Percentiles rank a stretch among this genome's conserved stretches.
Evolutionary conservation across 2,888 invertebrate species (phyloP).

Genomic region (Scelioninae gen. 2): DNA sequence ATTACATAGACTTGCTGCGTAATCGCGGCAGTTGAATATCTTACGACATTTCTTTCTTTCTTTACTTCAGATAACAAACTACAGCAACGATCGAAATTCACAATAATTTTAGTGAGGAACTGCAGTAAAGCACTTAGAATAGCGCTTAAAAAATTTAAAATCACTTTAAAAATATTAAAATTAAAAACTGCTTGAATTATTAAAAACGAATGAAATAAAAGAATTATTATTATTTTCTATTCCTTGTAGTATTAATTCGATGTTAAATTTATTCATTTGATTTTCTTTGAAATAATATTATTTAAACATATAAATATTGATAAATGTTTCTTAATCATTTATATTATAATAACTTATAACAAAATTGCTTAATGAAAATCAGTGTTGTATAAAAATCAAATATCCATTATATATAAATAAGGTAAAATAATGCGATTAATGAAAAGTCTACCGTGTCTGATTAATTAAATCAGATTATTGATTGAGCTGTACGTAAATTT

Average conservation of each 20-base stretch:
- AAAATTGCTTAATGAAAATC: neutral
- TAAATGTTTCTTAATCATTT: no score
- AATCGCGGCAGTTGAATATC: conserved; percentile 43
- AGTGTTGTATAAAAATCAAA: neutral
- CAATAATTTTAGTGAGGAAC: conserved; percentile 38
- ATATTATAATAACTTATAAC: no score
- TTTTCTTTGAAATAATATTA: neutral
- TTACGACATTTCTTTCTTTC: conserved; percentile 35
- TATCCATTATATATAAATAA: neutral
- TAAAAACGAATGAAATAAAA: neutral
- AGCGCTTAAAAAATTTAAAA: conserved; percentile 33
- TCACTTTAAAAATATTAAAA: conserved; percentile 13
- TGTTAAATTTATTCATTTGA: no score
- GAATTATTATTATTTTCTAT: no score
- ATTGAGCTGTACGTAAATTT: conserved; percentile 37
- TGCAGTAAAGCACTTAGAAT: conserved; percentile 45
- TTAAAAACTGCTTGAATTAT: neutral
- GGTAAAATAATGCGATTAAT: conserved; percentile 7
- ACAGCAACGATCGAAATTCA: conserved; percentile 32
- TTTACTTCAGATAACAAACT: conserved; percentile 34
- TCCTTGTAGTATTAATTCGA: no score
- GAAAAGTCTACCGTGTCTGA: no score
- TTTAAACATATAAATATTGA: no score
- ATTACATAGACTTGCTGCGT: conserved; percentile 38
- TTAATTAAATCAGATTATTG: no score